Evolutionary conservation across 37 sponge, comb jelly and placozoan species (phyloP), one percentile per base, ranked within the genome.

Genomic region (Spongilla lacustris): DNA sequence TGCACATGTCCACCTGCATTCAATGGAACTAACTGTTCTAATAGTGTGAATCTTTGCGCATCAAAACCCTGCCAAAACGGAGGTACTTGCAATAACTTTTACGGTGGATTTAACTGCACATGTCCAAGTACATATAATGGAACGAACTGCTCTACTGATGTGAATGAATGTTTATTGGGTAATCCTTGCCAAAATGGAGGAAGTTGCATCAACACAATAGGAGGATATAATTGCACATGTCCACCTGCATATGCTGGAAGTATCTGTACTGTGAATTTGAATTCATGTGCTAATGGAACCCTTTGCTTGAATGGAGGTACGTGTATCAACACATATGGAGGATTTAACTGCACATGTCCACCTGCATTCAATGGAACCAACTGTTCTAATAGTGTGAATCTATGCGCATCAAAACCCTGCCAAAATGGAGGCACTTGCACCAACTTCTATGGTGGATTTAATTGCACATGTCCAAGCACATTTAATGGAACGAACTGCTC

Each of bases 401-500:
- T 72, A 14, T 79, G 84, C 29, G 11, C 25, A 19, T 30, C 67
- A 6, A 41, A 50, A 73, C 89, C 89, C n/a, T 91, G 92, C 32
- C 79, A 77, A 27, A 82, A 91, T 72, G 80, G 75, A n/a, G 92
- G 87, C 25, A 83, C 87, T 6, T 94, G 94, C 41, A 68, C 17
- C 13, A 80, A 92, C 25, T 48, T 36, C 37, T 32, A n/a, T 71
- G 79, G 50, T 24, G 80, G 66, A 66, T 79, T 67, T 30, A 78
- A 28, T 2, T 88, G 89, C 69, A 41, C 46, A n/a, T 93, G 84
- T 32, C 66, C 72, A 3, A 69, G 75, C 13, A 80, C 75, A 26
- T 94, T 73, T 37, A 94, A 75, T 41, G 95, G 95, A 8, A 38
- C 11, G 2, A 82, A 70, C 66, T 94, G 95, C 48, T 68, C 73